Evolutionary conservation across 2,797 vertebrate genomes (phyloP).

Genomic region (Cryptoprocta ferox): DNA sequence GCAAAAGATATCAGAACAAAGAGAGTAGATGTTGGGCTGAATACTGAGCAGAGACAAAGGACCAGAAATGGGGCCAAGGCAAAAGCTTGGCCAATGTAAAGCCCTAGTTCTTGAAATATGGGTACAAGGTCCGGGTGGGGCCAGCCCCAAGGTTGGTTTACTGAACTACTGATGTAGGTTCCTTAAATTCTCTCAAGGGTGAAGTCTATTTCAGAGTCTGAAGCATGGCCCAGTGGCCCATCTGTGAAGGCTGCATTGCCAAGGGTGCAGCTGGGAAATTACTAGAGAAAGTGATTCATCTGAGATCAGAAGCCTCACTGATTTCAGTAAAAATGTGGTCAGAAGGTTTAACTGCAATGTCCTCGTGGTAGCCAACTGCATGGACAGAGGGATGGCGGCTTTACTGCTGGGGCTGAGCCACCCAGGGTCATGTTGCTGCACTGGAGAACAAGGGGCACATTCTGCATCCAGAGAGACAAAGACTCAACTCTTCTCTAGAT

Average conservation of each 20-base stretch:
- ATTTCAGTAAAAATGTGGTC: background rate
- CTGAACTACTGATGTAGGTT: background rate
- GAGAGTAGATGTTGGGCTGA: background rate
- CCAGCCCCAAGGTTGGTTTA: too few relatives aligned
- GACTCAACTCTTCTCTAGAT: background rate
- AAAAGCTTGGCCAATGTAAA: background rate
- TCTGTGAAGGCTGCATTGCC: background rate
- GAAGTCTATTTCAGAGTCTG: background rate
- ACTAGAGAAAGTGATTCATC: background rate
- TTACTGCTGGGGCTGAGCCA: too few relatives aligned
- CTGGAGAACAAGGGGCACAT: too few relatives aligned
- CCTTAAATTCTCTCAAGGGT: background rate
- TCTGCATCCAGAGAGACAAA: background rate
- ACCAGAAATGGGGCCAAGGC: background rate
- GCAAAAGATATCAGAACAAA: background rate
- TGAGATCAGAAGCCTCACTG: background rate
- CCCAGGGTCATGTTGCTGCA: accelerated
- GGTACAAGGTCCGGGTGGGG: background rate
- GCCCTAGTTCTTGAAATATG: background rate
- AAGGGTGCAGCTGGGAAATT: background rate
- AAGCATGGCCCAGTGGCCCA: background rate
- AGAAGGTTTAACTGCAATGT: background rate
- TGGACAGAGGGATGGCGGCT: background rate
- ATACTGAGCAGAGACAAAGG: background rate
- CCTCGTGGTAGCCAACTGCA: background rate